A percentile compares a stretch with the other conserved stretches of the same genome.
These are phyloP conservation scores for Megalurothrips usitatus DNA, from an alignment of 2,888 invertebrate species.

Conservation along the genomic window DNA sequence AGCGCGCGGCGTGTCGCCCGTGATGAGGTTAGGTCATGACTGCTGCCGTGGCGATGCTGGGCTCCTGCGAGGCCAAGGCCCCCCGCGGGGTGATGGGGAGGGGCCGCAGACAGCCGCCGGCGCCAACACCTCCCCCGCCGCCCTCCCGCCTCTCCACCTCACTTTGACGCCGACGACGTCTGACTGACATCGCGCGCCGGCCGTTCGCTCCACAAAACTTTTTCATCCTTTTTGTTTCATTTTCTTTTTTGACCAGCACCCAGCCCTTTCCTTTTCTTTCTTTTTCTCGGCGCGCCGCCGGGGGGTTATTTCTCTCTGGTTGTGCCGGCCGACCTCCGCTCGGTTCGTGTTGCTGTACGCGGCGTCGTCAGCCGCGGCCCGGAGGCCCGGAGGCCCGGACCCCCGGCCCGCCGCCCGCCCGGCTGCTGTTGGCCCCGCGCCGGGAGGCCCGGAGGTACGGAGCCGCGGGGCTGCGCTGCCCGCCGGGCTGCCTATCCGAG, in stretches of 20 bases:
- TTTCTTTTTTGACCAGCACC: background rate
- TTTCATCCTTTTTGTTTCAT: background rate
- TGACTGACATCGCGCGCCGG: slow-evolving; percentile 4
- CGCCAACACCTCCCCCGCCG: background rate
- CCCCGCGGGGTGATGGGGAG: background rate
- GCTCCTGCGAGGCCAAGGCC: background rate
- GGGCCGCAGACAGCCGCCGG: background rate
- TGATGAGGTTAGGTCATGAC: background rate
- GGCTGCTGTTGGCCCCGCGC: too few species aligned
- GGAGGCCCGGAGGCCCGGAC: too few species aligned
- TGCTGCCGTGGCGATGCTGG: background rate
- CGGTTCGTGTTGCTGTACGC: too few species aligned
- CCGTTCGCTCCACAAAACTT: background rate
- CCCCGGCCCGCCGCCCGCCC: too few species aligned
- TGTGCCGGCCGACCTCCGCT: background rate
- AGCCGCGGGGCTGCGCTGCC: too few species aligned
- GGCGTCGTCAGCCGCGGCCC: too few species aligned
- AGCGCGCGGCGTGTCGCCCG: background rate
- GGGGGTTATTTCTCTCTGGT: background rate
- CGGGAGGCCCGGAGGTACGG: too few species aligned
- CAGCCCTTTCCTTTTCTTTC: too few species aligned
- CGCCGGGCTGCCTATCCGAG: too few species aligned
- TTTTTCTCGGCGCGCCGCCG: too few species aligned
- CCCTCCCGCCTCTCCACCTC: background rate
- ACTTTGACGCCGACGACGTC: slow-evolving; percentile 6